A percentile compares a stretch with the other conserved stretches of the same genome.
Evolutionary conservation across 2,888 invertebrate species (phyloP).

Genomic region (Drosophila planitibia): DNA sequence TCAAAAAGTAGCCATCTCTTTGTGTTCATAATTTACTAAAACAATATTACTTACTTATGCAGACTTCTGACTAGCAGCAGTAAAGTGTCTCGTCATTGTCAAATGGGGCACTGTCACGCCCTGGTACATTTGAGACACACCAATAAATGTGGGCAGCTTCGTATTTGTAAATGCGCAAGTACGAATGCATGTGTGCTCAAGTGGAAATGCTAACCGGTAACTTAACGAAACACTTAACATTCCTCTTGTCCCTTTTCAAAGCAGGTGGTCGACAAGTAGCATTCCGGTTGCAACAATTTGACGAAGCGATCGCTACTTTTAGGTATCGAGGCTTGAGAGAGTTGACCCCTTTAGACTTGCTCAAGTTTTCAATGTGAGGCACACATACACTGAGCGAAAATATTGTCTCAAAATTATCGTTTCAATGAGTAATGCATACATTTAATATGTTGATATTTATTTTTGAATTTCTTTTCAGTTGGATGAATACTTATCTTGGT

Average conservation of each 20-base stretch:
- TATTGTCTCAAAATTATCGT: not conserved
- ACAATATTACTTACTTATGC: not conserved
- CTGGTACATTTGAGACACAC: constrained; percentile 27
- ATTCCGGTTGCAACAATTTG: constrained; percentile 6
- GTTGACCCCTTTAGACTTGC: not conserved
- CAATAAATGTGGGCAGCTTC: constrained; percentile 13
- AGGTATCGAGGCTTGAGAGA: not conserved
- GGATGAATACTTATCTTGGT: not conserved
- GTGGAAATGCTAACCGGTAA: constrained; percentile 19
- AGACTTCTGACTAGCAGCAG: not conserved
- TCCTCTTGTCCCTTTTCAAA: not conserved
- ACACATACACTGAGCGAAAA: not conserved
- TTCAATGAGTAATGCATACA: not conserved
- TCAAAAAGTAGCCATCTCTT: not conserved
- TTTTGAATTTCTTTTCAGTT: not conserved
- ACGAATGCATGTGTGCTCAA: not conserved
- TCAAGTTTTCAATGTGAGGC: not conserved
- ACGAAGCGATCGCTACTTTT: constrained; percentile 12
- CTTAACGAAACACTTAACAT: constrained; percentile 28
- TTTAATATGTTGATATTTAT: too few species aligned
- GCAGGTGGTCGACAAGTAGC: not conserved
- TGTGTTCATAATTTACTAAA: not conserved
- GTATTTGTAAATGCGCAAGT: not conserved
- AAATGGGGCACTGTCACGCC: constrained; percentile 7
- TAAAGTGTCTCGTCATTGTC: constrained; percentile 10